These are phyloP conservation scores for Papilio aristodemus DNA, from an alignment of 1,140 invertebrate species.

Conservation along the genomic window DNA sequence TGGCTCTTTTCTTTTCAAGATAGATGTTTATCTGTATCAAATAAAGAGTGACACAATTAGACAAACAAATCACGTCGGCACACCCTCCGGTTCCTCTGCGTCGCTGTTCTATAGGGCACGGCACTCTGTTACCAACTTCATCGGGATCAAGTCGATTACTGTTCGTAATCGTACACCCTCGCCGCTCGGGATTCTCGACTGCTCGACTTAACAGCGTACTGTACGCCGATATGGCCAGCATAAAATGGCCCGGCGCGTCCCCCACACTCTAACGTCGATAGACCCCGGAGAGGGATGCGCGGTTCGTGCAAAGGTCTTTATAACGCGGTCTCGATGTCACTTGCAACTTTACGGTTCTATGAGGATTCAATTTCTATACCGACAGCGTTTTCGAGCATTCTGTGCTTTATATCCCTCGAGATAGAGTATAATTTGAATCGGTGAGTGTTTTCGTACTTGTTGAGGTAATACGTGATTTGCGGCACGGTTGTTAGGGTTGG, in stretches of 20 bases:
- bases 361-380: conserved; percentile 68
- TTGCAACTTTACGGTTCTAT: conserved; percentile 61
- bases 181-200: conserved; percentile 53
- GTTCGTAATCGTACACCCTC: conserved; percentile 64
- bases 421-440: conserved; percentile 50
- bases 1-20: conserved; percentile 4
- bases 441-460: conserved; percentile 49
- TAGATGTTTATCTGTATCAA: conserved; percentile 22
- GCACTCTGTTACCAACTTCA: conserved; percentile 66
- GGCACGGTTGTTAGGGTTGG: conserved; percentile 54
- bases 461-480: conserved; percentile 71
- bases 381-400: conserved; percentile 44
- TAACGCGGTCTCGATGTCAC: conserved; percentile 40
- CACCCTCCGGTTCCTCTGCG: conserved; percentile 27
- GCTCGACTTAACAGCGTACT: conserved; percentile 48
- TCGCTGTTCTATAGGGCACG: conserved; percentile 40
- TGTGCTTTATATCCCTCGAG: conserved; percentile 44
- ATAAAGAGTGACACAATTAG: conserved; percentile 31
- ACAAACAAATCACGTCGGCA: conserved; percentile 24
- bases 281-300: conserved; percentile 38
- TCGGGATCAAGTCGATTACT: conserved; percentile 72
- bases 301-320: conserved; percentile 41
- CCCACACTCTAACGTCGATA: conserved; percentile 1
- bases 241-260: conserved; percentile 37
- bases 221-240: conserved; percentile 4